Percentiles rank a stretch among this genome's conserved stretches.
Evolutionary conservation across 2,888 invertebrate species (phyloP).

Genomic region (Temnothorax rugatulus): DNA sequence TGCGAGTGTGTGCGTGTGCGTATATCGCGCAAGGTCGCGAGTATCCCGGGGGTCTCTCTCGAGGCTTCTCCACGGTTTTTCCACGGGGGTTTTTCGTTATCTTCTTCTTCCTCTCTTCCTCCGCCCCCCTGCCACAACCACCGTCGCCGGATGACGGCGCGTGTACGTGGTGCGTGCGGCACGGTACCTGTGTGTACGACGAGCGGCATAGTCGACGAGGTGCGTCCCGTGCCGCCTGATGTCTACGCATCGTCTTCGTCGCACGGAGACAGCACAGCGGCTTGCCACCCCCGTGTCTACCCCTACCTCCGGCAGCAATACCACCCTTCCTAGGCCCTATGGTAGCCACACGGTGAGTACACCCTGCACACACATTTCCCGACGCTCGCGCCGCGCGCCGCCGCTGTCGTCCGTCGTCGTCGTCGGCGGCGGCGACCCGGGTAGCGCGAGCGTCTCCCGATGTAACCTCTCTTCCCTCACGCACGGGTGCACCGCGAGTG

Average conservation of each 20-base stretch:
- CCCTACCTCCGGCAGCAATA: constrained; percentile 65
- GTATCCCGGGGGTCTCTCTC: not conserved
- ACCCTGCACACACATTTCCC: constrained; percentile 14
- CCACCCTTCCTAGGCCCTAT: constrained; percentile 80
- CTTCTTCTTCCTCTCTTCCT: not conserved
- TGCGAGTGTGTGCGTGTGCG: constrained; percentile 19
- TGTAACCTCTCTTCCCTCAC: constrained; percentile 21
- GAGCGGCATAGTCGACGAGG: constrained; percentile 70
- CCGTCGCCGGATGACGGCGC: constrained; percentile 73
- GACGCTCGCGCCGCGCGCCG: constrained; percentile 4
- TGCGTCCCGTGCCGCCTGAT: constrained; percentile 73
- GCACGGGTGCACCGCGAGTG: not conserved
- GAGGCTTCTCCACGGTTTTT: not conserved
- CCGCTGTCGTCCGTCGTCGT: not conserved
- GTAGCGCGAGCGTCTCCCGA: not conserved
- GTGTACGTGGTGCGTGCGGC: constrained; percentile 72
- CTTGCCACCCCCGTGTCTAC: constrained; percentile 65
- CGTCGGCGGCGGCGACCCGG: not conserved
- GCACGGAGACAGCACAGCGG: constrained; percentile 63
- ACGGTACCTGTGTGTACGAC: constrained; percentile 68
- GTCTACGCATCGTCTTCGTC: constrained; percentile 70
- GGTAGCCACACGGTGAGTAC: constrained; percentile 80
- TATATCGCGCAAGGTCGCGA: constrained; percentile 12
- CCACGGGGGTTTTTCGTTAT: not conserved
- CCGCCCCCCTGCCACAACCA: constrained; percentile 5